Base-by-base conservation (phyloP, 1,140 invertebrate species). In the Rhopalosiphum padi region DNA sequence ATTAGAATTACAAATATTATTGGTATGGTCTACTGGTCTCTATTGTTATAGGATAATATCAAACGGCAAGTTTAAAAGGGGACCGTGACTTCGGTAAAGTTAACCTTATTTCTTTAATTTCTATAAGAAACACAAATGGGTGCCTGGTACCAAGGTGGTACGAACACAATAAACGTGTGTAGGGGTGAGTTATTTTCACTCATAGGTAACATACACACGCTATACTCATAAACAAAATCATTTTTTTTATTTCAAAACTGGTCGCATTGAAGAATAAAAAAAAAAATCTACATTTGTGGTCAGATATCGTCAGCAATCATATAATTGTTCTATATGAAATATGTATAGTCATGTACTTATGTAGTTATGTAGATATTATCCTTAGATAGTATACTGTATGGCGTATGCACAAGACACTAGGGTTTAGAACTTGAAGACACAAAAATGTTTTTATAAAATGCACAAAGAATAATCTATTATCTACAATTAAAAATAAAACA, bases 81-180 rank as follows among this genome's bases (percentile, higher is more conserved):
- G 91, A 55, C 60, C 77, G 41, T 51, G 48, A 41, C 82, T 93
- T 86, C 82, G 23, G 91, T 85, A 86, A 93, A 93, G 91, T 93
- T 93, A 93, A 86, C 82, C 91, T 93, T 93, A 93, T 93, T 93
- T 93, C 48, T 86, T 93, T 93, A 51, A 41, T 85, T 93, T 53
- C 18, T 83, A 53, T 82, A 86, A 93, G 82, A 37, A 92, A 85
- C 68, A 82, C 46, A 53, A 85, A 93, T 51, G 2, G 43, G 91
- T 93, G 25, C 91, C 91, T 93, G 91, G 91, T 35, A 93, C 82
- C 35, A 18, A 43, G 77, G 37, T 90, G 68, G 77, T 85, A 93
- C 91, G 82, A 93, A 93, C 48, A 93, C 77, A 93, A 93, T 93
- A 93, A 93, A 86, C 91, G 82, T 53, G 48, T 83, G 46, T 51